Evolutionary conservation across 2,797 vertebrate species (phyloP).

Genomic region (Pangasius larnaudii): DNA sequence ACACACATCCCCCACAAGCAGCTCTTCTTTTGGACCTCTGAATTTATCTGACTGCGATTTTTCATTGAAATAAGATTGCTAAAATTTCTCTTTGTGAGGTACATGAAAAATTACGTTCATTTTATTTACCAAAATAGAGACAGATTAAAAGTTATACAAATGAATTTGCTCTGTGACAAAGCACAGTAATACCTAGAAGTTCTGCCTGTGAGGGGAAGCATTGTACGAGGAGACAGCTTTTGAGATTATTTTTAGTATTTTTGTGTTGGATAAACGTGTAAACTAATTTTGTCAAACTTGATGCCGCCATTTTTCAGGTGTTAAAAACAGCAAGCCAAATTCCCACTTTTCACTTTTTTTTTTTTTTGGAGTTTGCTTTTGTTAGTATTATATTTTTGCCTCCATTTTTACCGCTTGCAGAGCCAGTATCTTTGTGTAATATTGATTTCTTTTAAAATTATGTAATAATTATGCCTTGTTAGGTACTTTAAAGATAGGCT

Average conservation of each 20-base stretch:
- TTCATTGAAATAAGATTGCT: conserved; percentile 53
- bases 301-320: background rate
- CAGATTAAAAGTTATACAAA: conserved; percentile 17
- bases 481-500: background rate
- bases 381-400: background rate
- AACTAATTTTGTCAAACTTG: background rate
- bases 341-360: background rate
- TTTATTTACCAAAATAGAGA: conserved; percentile 34
- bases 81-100: conserved; percentile 34
- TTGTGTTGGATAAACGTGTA: background rate
- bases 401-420: background rate
- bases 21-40: conserved; percentile 24
- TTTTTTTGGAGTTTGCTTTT: background rate
- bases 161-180: conserved; percentile 49
- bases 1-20: conserved; percentile 38
- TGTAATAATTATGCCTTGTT: background rate
- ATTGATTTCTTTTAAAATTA: conserved; percentile 16
- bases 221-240: background rate
- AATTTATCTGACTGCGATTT: conserved; percentile 48
- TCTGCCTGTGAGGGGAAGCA: background rate
- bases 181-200: background rate
- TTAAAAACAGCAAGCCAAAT: background rate
- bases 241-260: background rate
- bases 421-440: background rate
- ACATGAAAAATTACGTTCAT: conserved; percentile 38